Evolutionary conservation across 1,140 invertebrate species (phyloP), one percentile per base, ranked within the genome.

Genomic region (Bombus impatiens): DNA sequence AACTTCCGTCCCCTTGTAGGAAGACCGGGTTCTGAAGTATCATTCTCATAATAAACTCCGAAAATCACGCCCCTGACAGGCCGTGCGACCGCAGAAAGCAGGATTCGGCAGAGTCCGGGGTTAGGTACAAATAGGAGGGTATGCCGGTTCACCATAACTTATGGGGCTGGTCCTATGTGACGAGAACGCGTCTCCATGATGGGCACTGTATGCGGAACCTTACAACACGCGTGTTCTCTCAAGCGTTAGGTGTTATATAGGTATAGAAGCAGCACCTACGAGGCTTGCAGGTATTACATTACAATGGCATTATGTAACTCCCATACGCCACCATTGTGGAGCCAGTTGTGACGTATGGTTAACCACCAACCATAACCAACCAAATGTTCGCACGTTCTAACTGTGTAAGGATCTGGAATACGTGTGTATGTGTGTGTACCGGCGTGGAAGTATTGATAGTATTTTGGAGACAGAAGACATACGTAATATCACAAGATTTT

Each of bases 291-390:
- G 87, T 89, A 88, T 89, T 84, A 84, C 78, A 80, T 89, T 89
- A 89, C 86, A 88, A 89, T 88, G 65, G 40, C 67, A 88, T 89
- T 89, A 89, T 89, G 84, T 81, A 86, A 89, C 79, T 88, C 74
- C 84, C 78, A 78, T 83, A 76, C 72, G 74, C 82, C 62, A 68
- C 72, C 82, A 89, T 84, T 87, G 79, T 82, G 35, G 32, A 70
- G 42, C 42, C 75, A 47, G n/a, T 44, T 57, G 70, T 82, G 84
- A 86, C 87, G 88, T 88, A 86, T 86, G 87, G 87, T 88, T 88
- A 89, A 88, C 88, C 88, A 89, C 78, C 86, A 65, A 86, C 82
- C 88, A 86, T 88, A 86, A 88, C 88, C 87, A 89, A 82, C 87
- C 87, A 88, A 88, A 89, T 89, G 84, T 88, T 89, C 88, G 84